Evolutionary conservation across 2,113 vertebrate species (phyloP).

Genomic region (Ceratotherium simum): DNA sequence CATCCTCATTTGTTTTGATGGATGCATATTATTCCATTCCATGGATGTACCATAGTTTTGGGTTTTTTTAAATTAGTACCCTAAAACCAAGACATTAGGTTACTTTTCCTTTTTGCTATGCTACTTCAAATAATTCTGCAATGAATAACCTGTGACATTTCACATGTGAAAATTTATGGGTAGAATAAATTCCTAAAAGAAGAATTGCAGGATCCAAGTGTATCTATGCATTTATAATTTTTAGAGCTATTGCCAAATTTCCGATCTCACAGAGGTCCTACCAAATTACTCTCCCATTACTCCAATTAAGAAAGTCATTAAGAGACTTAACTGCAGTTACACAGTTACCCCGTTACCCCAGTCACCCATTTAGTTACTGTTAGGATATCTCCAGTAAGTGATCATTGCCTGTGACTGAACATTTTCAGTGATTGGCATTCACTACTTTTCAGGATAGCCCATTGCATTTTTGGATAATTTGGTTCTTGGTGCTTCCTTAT

Average conservation of each 20-base stretch:
- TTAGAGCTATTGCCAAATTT: slow-evolving; percentile 2
- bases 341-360: too few species aligned
- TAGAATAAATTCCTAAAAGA: not conserved
- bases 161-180: not conserved
- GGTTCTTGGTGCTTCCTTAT: not conserved
- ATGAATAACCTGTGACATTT: not conserved
- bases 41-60: not conserved
- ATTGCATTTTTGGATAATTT: not conserved
- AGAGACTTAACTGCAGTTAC: not conserved
- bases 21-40: not conserved
- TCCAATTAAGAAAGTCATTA: not conserved
- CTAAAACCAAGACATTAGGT: not conserved
- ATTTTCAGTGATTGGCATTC: not conserved
- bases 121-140: not conserved
- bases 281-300: not conserved
- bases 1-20: not conserved
- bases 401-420: not conserved
- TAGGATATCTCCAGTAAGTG: not conserved
- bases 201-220: not conserved
- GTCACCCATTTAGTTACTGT: not conserved
- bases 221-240: not conserved
- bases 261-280: not conserved
- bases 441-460: not conserved
- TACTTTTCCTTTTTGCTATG: not conserved
- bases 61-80: not conserved